Percentiles rank a stretch among this genome's conserved stretches.
phyloP scores from a whole-genome alignment of 1,140 invertebrate genomes.

The Listronotus oregonensis region DNA sequence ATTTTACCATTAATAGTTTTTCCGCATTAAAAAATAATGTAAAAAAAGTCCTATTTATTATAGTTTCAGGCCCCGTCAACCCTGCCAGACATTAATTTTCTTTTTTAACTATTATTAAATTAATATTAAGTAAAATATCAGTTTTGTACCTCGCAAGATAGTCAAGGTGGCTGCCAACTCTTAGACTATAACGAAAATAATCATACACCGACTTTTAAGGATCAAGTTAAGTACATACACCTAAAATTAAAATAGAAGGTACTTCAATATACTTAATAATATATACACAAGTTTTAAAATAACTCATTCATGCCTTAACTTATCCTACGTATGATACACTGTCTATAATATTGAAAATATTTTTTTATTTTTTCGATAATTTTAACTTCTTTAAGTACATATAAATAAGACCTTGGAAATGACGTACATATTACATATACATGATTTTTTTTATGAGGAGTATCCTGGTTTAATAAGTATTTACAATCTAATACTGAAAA shows the following conservation, averaged over 20 bases:
- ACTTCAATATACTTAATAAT: constrained; percentile 18
- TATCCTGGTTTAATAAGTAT: constrained; percentile 12
- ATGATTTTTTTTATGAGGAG: constrained; percentile 18
- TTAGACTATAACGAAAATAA: no score
- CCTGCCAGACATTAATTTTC: no score
- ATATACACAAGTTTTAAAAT: constrained; percentile 31
- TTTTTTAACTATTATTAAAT: no score
- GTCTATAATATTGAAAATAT: constrained; percentile 34
- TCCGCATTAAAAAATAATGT: no score
- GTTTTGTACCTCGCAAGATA: no score
- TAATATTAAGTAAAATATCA: no score
- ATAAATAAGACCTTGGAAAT: constrained; percentile 24
- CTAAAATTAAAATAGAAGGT: constrained; percentile 31
- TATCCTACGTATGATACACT: constrained; percentile 29
- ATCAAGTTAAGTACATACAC: constrained; percentile 23
- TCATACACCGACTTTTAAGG: not conserved
- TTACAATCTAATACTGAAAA: not conserved
- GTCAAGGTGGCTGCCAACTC: no score
- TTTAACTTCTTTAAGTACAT: constrained; percentile 22
- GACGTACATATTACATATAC: constrained; percentile 29
- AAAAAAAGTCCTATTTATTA: no score
- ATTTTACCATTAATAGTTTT: no score
- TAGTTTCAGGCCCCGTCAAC: no score
- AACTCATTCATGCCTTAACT: constrained; percentile 30
- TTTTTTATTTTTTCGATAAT: constrained; percentile 20